Percentiles rank a stretch among this genome's conserved stretches.
phyloP scores from a whole-genome alignment of 2,888 invertebrate species.

The Eristalis arbustorum region DNA sequence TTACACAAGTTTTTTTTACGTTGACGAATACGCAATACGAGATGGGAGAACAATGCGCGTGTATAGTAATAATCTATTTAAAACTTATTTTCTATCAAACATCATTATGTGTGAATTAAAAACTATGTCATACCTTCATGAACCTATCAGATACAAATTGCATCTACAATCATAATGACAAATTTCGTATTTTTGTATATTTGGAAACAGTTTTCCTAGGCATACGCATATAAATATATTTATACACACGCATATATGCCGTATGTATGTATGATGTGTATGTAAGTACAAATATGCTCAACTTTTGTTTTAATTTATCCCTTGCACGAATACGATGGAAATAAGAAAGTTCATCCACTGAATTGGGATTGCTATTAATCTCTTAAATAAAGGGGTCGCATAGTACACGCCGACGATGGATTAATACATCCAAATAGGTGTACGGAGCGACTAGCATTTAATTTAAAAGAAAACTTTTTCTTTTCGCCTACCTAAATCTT shows the following conservation, averaged over 20 bases:
- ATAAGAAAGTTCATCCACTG: slow-evolving; percentile 8
- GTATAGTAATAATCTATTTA: too few species aligned
- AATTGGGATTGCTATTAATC: slow-evolving; percentile 24
- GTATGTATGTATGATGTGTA: background rate
- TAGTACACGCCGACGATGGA: slow-evolving; percentile 15
- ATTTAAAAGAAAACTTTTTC: slow-evolving; percentile 53
- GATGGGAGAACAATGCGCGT: too few species aligned
- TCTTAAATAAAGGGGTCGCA: slow-evolving; percentile 22
- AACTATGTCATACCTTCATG: too few species aligned
- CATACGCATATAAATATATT: too few species aligned
- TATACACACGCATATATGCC: too few species aligned
- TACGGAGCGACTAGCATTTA: slow-evolving; percentile 39
- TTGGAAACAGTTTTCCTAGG: background rate
- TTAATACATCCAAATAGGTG: slow-evolving; percentile 47
- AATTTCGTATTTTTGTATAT: background rate
- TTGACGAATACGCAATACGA: too few species aligned
- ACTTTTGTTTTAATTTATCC: background rate
- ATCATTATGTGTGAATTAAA: too few species aligned
- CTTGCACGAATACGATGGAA: background rate
- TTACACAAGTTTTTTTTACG: too few species aligned
- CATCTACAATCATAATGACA: background rate
- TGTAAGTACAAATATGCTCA: background rate
- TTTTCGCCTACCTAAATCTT: slow-evolving; percentile 28
- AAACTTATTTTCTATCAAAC: too few species aligned
- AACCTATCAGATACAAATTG: too few species aligned